phyloP scores from a whole-genome alignment of 1,140 invertebrate species.

The Pseudomyrmex cubaensis region DNA sequence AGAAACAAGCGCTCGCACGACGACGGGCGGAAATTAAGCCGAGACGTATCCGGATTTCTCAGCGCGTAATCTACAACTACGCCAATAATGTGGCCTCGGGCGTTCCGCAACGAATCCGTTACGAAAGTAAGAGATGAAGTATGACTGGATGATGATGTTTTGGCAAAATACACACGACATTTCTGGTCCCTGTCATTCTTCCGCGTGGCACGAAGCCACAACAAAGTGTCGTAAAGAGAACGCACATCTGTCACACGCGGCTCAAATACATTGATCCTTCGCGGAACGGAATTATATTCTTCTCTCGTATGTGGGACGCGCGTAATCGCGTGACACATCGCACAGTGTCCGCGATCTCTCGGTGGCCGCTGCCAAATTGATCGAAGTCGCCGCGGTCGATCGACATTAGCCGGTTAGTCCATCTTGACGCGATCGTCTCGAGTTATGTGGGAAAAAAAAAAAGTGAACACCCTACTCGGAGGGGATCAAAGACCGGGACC shows the following conservation, averaged over 20 bases:
- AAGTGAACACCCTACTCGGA: constrained; percentile 11
- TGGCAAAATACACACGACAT: too few species aligned
- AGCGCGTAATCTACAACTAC: not conserved
- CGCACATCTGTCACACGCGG: not conserved
- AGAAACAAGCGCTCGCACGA: constrained; percentile 5
- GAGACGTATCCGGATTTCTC: constrained; percentile 18
- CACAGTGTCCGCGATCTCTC: not conserved
- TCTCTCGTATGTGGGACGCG: not conserved
- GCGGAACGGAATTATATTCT: too few species aligned
- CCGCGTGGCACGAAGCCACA: constrained; percentile 19
- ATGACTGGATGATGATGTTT: too few species aligned
- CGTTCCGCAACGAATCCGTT: not conserved
- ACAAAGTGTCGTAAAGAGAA: constrained; percentile 19
- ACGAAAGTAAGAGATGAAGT: not conserved
- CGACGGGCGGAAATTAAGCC: constrained; percentile 13
- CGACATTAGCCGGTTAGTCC: not conserved
- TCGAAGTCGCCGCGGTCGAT: not conserved
- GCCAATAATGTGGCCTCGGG: constrained; percentile 13
- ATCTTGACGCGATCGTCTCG: constrained; percentile 20
- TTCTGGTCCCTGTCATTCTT: constrained; percentile 5
- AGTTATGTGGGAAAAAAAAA: constrained; percentile 24
- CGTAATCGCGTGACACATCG: not conserved
- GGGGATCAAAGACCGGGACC: constrained; percentile 25
- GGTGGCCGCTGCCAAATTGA: constrained; percentile 11
- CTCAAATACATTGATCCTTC: too few species aligned